phyloP scores from a whole-genome alignment of 2,113 vertebrate species.

The Periophthalmus modestus region DNA sequence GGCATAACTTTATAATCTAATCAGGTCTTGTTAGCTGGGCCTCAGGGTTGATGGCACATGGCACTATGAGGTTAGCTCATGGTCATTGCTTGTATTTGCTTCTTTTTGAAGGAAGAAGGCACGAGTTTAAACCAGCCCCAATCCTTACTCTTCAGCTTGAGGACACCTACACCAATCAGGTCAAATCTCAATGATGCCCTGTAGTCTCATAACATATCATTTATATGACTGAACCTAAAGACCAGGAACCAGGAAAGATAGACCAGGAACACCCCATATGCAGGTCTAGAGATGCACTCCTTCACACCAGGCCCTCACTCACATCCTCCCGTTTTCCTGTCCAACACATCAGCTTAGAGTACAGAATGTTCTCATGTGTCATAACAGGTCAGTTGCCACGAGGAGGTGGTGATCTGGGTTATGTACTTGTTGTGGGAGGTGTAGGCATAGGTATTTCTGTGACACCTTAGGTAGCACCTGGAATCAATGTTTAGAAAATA shows the following conservation, averaged over 20 bases:
- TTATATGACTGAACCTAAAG: too few species aligned
- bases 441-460: neutral
- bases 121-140: neutral
- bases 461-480: slow-evolving; percentile 16
- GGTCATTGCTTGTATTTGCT: slow-evolving; percentile 45
- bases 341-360: neutral
- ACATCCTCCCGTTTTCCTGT: neutral
- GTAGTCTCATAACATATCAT: neutral
- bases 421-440: neutral
- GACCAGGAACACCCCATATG: neutral
- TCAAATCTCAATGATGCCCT: neutral
- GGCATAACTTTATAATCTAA: slow-evolving; percentile 51
- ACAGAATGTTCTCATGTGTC: neutral
- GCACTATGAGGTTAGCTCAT: slow-evolving; percentile 39
- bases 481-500: slow-evolving; percentile 12
- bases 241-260: too few species aligned
- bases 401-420: neutral
- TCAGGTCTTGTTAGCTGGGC: slow-evolving; percentile 49
- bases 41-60: slow-evolving; percentile 26
- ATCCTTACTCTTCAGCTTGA: slow-evolving; percentile 27
- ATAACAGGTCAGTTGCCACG: neutral
- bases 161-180: slow-evolving; percentile 7
- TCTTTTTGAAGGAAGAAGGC: slow-evolving; percentile 52
- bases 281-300: neutral
- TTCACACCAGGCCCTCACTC: neutral